Conservation (phyloP, 2,797 vertebrate species). For the Dromococcyx pavoninus region DNA sequence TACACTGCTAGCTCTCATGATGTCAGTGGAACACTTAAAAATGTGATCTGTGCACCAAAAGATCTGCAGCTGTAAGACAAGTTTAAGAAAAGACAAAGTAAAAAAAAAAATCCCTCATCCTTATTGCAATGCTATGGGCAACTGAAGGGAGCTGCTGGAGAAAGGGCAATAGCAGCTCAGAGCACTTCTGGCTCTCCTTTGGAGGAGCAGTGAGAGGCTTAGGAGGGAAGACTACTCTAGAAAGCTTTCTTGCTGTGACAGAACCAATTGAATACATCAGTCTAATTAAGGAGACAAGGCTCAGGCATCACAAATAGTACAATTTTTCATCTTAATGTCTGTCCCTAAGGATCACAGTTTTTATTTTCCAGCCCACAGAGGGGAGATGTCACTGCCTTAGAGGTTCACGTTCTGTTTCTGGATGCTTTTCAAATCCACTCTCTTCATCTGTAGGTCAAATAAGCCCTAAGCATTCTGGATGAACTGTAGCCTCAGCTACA, state of each 20-base stretch:
- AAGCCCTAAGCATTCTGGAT: neutral
- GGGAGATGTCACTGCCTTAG: neutral
- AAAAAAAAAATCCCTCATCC: neutral
- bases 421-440: neutral
- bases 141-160: neutral
- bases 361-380: neutral
- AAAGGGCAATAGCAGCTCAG: neutral
- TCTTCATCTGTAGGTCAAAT: neutral
- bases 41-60: fast-evolving
- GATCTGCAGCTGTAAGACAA: neutral
- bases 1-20: fast-evolving
- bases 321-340: neutral
- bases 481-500: neutral
- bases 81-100: neutral
- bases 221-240: fast-evolving
- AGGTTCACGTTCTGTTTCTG: neutral
- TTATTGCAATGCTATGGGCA: neutral
- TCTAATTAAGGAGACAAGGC: neutral
- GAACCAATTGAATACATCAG: neutral
- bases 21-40: neutral
- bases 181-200: neutral
- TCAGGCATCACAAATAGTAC: neutral
- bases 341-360: neutral
- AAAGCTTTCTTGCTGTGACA: neutral
- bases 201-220: neutral